phyloP scores from a whole-genome alignment of 2,888 invertebrate species.

The Brenthis hecate region DNA sequence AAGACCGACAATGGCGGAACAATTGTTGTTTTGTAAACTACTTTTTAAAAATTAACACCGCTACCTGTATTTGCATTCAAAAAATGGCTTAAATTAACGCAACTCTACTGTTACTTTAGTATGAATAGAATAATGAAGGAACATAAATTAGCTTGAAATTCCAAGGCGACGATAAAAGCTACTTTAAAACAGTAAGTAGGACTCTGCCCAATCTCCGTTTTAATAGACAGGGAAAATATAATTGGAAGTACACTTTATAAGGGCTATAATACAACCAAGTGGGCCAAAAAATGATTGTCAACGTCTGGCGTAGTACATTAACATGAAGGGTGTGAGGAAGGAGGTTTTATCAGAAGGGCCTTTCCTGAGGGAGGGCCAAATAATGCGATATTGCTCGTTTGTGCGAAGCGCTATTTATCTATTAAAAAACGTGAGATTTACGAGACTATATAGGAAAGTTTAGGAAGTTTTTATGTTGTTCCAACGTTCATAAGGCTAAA shows the following conservation, averaged over 20 bases:
- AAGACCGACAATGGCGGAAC: conserved; percentile 61
- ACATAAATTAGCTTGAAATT: conserved; percentile 39
- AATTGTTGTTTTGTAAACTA: conserved; percentile 69
- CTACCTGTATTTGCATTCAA: conserved; percentile 63
- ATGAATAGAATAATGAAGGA: conserved; percentile 35
- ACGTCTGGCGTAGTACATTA: conserved; percentile 81
- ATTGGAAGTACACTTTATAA: conserved; percentile 82
- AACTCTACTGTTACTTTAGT: conserved; percentile 44
- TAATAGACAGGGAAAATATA: conserved; percentile 80
- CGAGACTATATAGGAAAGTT: conserved; percentile 74
- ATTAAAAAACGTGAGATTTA: conserved; percentile 82
- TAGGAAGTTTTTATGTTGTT: conserved; percentile 78
- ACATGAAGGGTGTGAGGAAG: conserved; percentile 80
- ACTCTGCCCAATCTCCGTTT: conserved; percentile 69
- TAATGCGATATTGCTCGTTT: conserved; percentile 83
- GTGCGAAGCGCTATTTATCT: conserved; percentile 82
- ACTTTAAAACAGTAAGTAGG: conserved; percentile 57
- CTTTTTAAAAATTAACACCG: conserved; percentile 53
- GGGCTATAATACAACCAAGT: conserved; percentile 80
- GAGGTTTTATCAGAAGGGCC: conserved; percentile 81
- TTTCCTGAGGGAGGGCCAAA: conserved; percentile 81
- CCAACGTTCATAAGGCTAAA: conserved; percentile 68
- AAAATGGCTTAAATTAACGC: conserved; percentile 45
- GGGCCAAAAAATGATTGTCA: conserved; percentile 83
- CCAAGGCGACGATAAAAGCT: conserved; percentile 51